phyloP scores from a whole-genome alignment of 2,797 vertebrate species.

The Pseudocheirus occidentalis region DNA sequence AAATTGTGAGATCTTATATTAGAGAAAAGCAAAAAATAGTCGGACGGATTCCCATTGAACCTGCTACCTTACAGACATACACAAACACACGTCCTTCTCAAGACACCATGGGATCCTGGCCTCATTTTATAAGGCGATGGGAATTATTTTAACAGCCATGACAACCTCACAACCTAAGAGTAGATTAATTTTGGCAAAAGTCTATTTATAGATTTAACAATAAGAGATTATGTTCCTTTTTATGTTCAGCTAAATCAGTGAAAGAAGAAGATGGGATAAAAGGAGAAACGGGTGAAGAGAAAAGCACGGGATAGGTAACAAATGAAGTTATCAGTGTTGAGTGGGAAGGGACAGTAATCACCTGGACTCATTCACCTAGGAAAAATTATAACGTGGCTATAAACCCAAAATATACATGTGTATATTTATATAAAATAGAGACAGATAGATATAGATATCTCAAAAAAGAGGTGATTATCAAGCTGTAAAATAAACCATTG shows the following conservation, averaged over 20 bases:
- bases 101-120: background rate
- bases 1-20: background rate
- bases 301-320: background rate
- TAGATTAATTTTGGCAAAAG: background rate
- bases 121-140: background rate
- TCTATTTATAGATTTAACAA: background rate
- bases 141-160: background rate
- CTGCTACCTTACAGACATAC: background rate
- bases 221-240: background rate
- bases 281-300: background rate
- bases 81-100: background rate
- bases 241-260: background rate
- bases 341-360: background rate
- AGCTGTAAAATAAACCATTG: background rate
- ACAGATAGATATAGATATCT: too few species aligned
- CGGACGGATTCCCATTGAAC: background rate
- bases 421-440: too few species aligned
- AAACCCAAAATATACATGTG: too few species aligned
- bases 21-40: background rate
- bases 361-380: background rate
- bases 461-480: too few species aligned
- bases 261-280: background rate
- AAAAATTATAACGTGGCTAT: background rate
- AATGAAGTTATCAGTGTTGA: background rate
- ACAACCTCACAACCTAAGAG: background rate